Conservation (phyloP, 64 coral and sea anemone species). For the Catalaphyllia jardinei region DNA sequence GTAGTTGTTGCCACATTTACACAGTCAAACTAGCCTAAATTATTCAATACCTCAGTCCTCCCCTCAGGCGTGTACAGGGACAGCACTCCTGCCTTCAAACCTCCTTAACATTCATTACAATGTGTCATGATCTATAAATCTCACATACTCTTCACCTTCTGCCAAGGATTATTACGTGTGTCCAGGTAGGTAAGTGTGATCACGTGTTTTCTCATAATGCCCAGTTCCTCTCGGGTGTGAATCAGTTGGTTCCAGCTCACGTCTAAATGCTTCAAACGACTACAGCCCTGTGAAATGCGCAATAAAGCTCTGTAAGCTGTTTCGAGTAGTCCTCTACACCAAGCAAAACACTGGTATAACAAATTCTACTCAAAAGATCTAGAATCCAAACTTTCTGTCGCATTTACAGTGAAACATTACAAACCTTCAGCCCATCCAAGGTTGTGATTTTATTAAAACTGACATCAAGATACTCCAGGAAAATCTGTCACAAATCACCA, state of each 20-base stretch:
- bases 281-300: conserved; percentile 63
- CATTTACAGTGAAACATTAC: neutral
- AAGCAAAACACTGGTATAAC: neutral
- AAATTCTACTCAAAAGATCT: neutral
- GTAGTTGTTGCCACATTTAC: no score
- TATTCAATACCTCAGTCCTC: no score
- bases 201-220: conserved; percentile 89
- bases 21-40: no score
- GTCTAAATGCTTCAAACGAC: conserved; percentile 76
- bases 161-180: conserved; percentile 91
- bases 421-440: conserved; percentile 93
- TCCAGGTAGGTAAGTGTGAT: conserved; percentile 69
- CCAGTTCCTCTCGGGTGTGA: conserved; percentile 89
- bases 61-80: no score
- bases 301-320: neutral
- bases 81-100: no score
- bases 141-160: conserved; percentile 42
- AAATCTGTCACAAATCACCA: conserved; percentile 42
- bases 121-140: no score
- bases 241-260: conserved; percentile 85
- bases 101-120: no score
- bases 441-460: conserved; percentile 95
- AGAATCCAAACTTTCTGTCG: no score
- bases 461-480: conserved; percentile 75
- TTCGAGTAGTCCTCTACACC: neutral